These are phyloP conservation scores for Aythya baeri DNA, from an alignment of 2,113 vertebrate genomes.

Conservation along the genomic window DNA sequence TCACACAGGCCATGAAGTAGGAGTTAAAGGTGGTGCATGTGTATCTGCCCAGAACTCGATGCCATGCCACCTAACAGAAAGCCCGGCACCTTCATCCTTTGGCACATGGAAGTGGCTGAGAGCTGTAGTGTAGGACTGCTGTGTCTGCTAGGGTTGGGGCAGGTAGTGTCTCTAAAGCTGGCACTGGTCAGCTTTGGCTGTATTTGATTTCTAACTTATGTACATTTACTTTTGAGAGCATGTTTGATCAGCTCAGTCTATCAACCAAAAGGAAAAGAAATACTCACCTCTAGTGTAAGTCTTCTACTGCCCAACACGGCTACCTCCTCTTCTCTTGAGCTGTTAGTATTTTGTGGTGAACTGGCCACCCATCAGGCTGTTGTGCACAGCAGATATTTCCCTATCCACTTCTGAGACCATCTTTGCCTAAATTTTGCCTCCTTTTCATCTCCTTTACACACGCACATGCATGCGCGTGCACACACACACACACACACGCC, in stretches of 20 bases:
- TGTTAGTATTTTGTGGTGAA: slow-evolving; percentile 1
- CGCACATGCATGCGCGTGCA: background rate
- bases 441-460: background rate
- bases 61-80: background rate
- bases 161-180: slow-evolving; percentile 20
- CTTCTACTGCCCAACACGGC: slow-evolving; percentile 56
- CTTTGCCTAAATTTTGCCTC: slow-evolving; percentile 48
- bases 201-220: slow-evolving; percentile 49
- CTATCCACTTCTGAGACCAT: background rate
- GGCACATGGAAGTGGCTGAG: slow-evolving; percentile 16
- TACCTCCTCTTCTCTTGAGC: slow-evolving; percentile 65
- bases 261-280: slow-evolving; percentile 57
- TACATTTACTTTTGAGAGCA: slow-evolving; percentile 51
- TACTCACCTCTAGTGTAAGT: slow-evolving; percentile 45
- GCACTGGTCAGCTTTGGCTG: slow-evolving; percentile 23
- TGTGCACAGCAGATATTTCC: slow-evolving; percentile 20
- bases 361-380: slow-evolving; percentile 1
- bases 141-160: background rate
- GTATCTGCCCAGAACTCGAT: background rate
- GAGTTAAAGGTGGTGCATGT: background rate
- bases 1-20: background rate
- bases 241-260: background rate
- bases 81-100: background rate
- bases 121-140: background rate
- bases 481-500: background rate